Evolutionary conservation across 37 sponge, comb jelly and placozoan genomes (phyloP).

Genomic region (Tethya wilhelma): DNA sequence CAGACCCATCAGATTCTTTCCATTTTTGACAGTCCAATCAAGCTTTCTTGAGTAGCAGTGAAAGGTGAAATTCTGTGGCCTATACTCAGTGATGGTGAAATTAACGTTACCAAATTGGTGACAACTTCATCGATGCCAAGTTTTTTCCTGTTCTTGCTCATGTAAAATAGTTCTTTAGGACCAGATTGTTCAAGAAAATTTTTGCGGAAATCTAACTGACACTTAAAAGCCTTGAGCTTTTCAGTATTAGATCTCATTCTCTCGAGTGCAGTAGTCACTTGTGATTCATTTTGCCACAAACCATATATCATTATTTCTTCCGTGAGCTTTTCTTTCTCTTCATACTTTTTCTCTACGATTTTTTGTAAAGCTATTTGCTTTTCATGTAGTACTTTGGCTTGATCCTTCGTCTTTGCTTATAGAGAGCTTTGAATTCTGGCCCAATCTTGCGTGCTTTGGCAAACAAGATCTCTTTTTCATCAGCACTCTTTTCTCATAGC

Average conservation of each 20-base stretch:
- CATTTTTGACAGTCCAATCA: neutral
- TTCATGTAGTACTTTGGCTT: neutral
- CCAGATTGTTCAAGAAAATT: neutral
- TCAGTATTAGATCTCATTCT: neutral
- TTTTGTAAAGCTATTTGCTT: neutral
- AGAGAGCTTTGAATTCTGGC: neutral
- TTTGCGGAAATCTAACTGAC: conserved; percentile 2
- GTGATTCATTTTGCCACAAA: neutral
- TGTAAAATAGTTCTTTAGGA: neutral
- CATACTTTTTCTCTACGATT: neutral
- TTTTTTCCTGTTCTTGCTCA: neutral
- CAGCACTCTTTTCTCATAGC: neutral
- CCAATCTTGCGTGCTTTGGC: neutral
- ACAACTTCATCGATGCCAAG: neutral
- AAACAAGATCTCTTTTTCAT: conserved; percentile 4
- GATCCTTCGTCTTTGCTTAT: neutral
- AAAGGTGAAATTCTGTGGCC: neutral
- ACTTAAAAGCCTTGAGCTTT: conserved; percentile 7
- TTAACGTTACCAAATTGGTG: neutral
- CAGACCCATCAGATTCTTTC: neutral
- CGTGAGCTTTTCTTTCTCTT: conserved; percentile 5
- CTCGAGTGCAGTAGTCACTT: neutral
- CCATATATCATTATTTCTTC: neutral
- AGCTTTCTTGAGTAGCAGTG: neutral
- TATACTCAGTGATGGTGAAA: no score